phyloP scores from a whole-genome alignment of 2,113 vertebrate genomes.

The Spheniscus mendiculus region DNA sequence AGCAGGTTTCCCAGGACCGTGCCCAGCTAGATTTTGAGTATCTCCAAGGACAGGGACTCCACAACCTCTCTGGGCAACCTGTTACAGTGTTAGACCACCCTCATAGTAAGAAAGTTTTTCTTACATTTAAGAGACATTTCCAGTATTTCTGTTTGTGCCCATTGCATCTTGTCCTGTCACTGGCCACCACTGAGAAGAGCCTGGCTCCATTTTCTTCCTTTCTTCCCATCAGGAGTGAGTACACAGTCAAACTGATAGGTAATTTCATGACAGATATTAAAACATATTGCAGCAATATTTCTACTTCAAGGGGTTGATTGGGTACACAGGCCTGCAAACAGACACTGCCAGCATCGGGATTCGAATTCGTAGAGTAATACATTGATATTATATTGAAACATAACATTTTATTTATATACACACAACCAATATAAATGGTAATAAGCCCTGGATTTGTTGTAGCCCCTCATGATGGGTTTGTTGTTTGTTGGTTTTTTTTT shows the following conservation, averaged over 20 bases:
- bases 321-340: neutral
- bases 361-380: neutral
- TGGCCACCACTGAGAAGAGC: neutral
- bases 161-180: neutral
- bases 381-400: neutral
- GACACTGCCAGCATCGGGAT: neutral
- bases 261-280: slow-evolving; percentile 1
- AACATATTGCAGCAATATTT: neutral
- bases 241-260: neutral
- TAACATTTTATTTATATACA: neutral
- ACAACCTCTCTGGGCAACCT: neutral
- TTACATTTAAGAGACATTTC: neutral
- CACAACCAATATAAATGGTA: neutral
- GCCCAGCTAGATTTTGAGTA: neutral
- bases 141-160: neutral
- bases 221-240: neutral
- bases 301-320: neutral
- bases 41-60: neutral
- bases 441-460: neutral
- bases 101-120: neutral
- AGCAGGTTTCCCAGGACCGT: neutral
- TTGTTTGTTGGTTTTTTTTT: neutral
- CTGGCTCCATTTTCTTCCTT: neutral
- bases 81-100: neutral
- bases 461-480: neutral